Base-by-base conservation (phyloP, 2,797 vertebrate genomes). In the Harpagifer antarcticus region DNA sequence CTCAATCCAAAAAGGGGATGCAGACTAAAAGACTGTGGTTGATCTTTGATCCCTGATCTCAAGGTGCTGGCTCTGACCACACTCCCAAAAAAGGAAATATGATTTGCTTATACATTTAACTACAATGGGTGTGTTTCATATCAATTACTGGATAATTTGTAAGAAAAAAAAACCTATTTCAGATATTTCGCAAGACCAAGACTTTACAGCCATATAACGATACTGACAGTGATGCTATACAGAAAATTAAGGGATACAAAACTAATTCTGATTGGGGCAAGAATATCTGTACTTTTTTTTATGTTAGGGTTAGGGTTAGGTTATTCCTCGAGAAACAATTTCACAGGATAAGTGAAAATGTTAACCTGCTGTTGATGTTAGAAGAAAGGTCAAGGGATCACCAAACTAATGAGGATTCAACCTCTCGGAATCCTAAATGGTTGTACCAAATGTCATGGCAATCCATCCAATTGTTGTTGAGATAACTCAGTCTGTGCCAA, bases 1-100 rank as follows among this genome's bases (percentile, higher is more conserved):
- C 76, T 84, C 67, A 61, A 83, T 88, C 64, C 75, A 74, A 84
- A 76, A 56, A 45, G 42, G 70, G 85, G 82, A 82, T 81, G 88
- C 75, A 85, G 86, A 91, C 83, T 2, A 74, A 79, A 74, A 86
- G 90, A 89, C 88, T 92, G 88, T 85, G 89, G 93, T 92, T 90
- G 44, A 67, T 84, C 77, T 92, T 88, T 91, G 88, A 93, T 91
- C 85, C 75, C 49, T 72, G 69, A 42, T 88, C 88, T 88, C 81
- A 91, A 92, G 90, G 89, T 93, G 88, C 83, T 81, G 78, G 65
- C 70, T 83, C 82, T 63, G 65, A 88, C 86, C 84, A 64, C 62
- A 68, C 13, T 68, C 61, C 59, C 78, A 68, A 75, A 79, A 85
- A 82, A 56, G 43, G 53, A 47, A 79, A 85, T 79, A 61, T 76